Percentiles rank a stretch among this genome's conserved stretches.
Conservation (phyloP, 1,140 invertebrate genomes). For the Euura lappo region DNA sequence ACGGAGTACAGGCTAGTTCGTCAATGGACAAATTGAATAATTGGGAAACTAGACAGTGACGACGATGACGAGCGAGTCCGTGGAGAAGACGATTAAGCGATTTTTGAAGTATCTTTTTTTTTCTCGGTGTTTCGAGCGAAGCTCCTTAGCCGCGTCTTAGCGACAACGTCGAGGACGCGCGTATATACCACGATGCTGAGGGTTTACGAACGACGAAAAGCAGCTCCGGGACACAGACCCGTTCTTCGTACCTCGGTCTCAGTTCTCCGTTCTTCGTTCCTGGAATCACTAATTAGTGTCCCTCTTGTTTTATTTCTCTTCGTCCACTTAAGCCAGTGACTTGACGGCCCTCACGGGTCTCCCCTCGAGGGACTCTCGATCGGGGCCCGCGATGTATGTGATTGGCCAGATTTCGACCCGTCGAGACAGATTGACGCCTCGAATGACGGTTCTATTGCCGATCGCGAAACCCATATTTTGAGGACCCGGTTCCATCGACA, state of each 20-base stretch:
- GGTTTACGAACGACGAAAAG: constrained; percentile 5
- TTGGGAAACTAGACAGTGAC: neutral
- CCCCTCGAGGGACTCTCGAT: constrained; percentile 6
- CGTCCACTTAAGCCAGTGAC: constrained; percentile 17
- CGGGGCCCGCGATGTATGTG: neutral
- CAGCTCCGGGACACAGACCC: neutral
- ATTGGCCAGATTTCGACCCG: constrained; percentile 9
- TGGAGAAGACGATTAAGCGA: too few relatives aligned
- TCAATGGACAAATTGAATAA: constrained; percentile 7
- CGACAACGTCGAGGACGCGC: neutral
- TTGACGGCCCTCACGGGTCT: neutral
- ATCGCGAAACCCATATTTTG: neutral
- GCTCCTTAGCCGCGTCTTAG: neutral
- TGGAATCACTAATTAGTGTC: constrained; percentile 55
- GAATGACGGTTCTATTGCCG: constrained; percentile 41
- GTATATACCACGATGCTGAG: neutral
- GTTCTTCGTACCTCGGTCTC: constrained; percentile 34
- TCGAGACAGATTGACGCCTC: constrained; percentile 46
- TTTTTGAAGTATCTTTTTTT: too few relatives aligned
- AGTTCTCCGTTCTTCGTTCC: constrained; percentile 44
- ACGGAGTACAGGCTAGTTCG: neutral
- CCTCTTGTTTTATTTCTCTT: constrained; percentile 52
- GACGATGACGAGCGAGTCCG: too few relatives aligned
- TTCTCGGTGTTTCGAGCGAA: too few relatives aligned
- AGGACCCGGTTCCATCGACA: too few relatives aligned